phyloP scores from a whole-genome alignment of 2,888 invertebrate genomes.

The Stenodera caucasica region DNA sequence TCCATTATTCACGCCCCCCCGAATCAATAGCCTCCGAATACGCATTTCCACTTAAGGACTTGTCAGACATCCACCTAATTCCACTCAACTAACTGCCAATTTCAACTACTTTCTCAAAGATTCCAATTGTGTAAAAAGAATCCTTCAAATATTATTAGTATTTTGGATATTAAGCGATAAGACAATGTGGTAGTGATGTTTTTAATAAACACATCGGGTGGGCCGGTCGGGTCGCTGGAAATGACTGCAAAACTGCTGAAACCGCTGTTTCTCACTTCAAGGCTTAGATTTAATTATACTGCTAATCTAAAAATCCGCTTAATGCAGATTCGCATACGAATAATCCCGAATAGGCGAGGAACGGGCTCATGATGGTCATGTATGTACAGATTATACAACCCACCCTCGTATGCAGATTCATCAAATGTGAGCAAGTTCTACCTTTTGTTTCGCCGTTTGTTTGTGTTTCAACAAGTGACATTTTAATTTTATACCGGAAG shows the following conservation, averaged over 20 bases:
- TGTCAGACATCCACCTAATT: not conserved
- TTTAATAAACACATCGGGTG: constrained; percentile 10
- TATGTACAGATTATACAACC: constrained; percentile 28
- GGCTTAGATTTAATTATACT: constrained; percentile 38
- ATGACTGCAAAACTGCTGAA: constrained; percentile 26
- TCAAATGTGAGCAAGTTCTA: constrained; percentile 18
- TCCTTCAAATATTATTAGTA: too few species aligned
- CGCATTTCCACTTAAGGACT: not conserved
- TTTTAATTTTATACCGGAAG: constrained; percentile 28
- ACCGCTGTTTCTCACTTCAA: constrained; percentile 28
- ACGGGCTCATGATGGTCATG: constrained; percentile 30
- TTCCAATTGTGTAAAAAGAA: not conserved
- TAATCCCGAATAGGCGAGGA: constrained; percentile 30
- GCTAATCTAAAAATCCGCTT: constrained; percentile 42
- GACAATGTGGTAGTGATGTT: not conserved
- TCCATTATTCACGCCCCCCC: not conserved
- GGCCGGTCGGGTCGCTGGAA: constrained; percentile 4
- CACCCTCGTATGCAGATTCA: constrained; percentile 26
- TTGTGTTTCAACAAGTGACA: constrained; percentile 30
- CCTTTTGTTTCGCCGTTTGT: constrained; percentile 21
- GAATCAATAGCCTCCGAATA: not conserved
- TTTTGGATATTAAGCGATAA: not conserved
- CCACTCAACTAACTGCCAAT: not conserved
- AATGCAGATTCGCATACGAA: constrained; percentile 35
- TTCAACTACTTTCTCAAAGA: not conserved